Percentiles rank a stretch among this genome's conserved stretches.
Conservation (phyloP, 2,113 vertebrate species). For the Elachura formosa region DNA sequence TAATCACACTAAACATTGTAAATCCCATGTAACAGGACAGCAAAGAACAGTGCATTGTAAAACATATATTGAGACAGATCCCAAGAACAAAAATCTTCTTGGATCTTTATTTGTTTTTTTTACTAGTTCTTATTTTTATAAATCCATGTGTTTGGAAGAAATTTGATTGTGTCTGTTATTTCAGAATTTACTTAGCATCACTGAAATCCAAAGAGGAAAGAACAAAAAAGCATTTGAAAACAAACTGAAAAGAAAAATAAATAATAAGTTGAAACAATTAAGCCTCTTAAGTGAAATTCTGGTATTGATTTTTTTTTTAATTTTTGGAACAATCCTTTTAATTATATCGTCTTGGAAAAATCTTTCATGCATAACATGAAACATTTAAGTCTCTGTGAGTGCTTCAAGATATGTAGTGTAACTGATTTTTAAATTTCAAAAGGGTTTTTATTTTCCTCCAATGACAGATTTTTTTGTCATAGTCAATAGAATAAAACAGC, state of each 20-base stretch:
- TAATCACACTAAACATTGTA: neutral
- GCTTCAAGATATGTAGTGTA: neutral
- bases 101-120: neutral
- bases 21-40: neutral
- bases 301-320: neutral
- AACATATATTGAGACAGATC: neutral
- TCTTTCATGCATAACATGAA: neutral
- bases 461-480: neutral
- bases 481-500: neutral
- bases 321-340: neutral
- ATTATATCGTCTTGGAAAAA: neutral
- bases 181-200: neutral
- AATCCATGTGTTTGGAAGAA: neutral
- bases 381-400: neutral
- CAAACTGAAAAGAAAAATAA: neutral
- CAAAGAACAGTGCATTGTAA: neutral
- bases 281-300: neutral
- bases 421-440: neutral
- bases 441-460: neutral
- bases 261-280: constrained; percentile 25
- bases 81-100: neutral
- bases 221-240: neutral
- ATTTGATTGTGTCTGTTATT: neutral
- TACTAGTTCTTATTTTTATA: neutral
- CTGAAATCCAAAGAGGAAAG: neutral